Conservation (phyloP, 2,888 invertebrate species). For the Epsilonema sp. region DNA sequence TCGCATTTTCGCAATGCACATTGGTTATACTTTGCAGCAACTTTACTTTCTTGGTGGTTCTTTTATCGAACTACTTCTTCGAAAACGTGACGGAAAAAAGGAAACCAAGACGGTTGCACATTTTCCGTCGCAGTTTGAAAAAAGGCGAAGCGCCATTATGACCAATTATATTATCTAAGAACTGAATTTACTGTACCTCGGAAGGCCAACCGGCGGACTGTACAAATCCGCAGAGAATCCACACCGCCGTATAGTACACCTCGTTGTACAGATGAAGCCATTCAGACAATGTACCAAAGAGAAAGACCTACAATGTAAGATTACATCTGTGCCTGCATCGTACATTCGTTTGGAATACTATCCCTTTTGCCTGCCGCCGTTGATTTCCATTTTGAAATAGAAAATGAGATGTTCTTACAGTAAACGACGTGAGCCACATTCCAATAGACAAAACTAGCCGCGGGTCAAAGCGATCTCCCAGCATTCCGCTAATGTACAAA, state of each 20-base stretch:
- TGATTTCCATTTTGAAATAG: no score
- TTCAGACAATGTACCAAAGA: slow-evolving; percentile 33
- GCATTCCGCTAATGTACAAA: slow-evolving; percentile 32
- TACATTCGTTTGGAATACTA: no score
- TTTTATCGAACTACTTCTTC: no score
- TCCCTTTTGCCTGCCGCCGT: no score
- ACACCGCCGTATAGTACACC: slow-evolving; percentile 28
- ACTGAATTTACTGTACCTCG: slow-evolving; percentile 21
- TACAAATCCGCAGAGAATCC: slow-evolving; percentile 32
- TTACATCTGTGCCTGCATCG: no score
- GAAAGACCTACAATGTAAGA: slow-evolving; percentile 26
- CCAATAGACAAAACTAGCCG: slow-evolving; percentile 30
- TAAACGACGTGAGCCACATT: slow-evolving; percentile 30
- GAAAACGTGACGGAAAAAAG: no score
- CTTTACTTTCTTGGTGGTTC: no score
- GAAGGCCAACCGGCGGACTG: slow-evolving; percentile 36
- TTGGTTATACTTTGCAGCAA: no score
- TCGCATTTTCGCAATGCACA: no score
- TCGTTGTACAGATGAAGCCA: slow-evolving; percentile 29
- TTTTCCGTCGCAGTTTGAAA: background rate
- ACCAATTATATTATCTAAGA: no score
- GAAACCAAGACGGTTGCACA: no score
- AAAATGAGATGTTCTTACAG: slow-evolving; percentile 19
- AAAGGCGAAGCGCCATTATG: no score
- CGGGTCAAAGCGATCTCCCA: slow-evolving; percentile 33